Base-by-base conservation (phyloP, 1,140 invertebrate genomes). In the Cotesia glomerata region DNA sequence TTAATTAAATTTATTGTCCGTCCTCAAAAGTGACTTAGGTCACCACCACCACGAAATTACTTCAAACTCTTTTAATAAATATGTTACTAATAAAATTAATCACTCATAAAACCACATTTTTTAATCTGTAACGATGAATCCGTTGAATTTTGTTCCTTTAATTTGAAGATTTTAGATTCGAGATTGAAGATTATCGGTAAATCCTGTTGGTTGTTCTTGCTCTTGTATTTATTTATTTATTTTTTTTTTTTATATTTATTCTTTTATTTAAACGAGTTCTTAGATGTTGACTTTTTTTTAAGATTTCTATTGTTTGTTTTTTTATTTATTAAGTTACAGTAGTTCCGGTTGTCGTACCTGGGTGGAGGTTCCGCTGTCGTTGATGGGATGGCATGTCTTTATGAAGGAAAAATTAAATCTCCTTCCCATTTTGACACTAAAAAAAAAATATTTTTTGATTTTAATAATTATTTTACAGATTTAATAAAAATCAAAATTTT, bases 371-470 rank as follows among this genome's bases (percentile, higher is more conserved):
- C 75, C 76, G 74, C 80, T 76, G 79, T 85, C 78, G 79, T 82
- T 81, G 67, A 80, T 81, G 84, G 83, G 84, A 84, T 86, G 84
- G 83, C 86, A 86, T 84, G 84, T 82, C 84, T 84, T 81, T 85
- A 78, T 78, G 82, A 85, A 82, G 84, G 84, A 86, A 79, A 84
- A 82, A 78, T 83, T 80, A 74, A 82, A 78, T 84, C 81, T 84
- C 83, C 85, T 86, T 87, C 82, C 86, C 86, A 87, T 87, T 84
- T 86, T 87, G 86, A 86, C 85, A 78, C 86, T 86, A 78, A 66
- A 72, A 34, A n/a, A 70, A 52, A 73, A 66, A 56, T 45, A 74
- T 39, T 74, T n/a, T 58, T 0, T 39, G 14, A 14, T 59, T 72
- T 51, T 45, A 8, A 34, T 51, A 56, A 5, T 56, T 58, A 71